phyloP scores from a whole-genome alignment of 2,113 vertebrate genomes.

The Oreocharis arfaki region DNA sequence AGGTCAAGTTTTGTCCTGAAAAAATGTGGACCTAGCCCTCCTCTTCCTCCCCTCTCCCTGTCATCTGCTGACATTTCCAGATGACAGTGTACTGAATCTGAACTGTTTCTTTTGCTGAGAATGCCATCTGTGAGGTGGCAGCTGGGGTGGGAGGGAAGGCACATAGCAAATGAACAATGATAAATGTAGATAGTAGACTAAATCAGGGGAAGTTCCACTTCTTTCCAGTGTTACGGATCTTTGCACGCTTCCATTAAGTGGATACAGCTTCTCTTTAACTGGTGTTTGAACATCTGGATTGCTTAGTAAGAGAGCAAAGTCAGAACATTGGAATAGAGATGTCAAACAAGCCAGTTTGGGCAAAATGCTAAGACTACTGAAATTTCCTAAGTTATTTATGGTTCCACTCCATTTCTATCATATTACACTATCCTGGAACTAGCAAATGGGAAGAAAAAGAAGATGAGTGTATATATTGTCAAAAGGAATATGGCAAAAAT shows the following conservation, averaged over 20 bases:
- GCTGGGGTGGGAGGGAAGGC: slow-evolving; percentile 10
- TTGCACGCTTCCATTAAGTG: not conserved
- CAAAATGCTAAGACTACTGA: not conserved
- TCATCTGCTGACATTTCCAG: slow-evolving; percentile 20
- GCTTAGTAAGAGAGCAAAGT: not conserved
- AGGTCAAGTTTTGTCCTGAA: not conserved
- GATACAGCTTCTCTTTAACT: not conserved
- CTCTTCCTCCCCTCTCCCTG: not conserved
- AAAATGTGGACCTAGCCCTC: not conserved
- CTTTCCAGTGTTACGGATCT: not conserved
- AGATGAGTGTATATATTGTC: not conserved
- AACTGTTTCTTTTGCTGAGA: slow-evolving; percentile 20
- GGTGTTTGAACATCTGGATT: not conserved
- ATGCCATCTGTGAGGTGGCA: slow-evolving; percentile 32
- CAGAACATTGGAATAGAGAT: not conserved
- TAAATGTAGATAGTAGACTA: not conserved
- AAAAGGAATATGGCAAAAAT: not conserved
- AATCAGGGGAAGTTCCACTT: not conserved
- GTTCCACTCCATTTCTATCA: not conserved
- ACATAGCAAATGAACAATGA: not conserved
- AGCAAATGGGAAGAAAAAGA: not conserved
- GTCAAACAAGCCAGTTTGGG: not conserved
- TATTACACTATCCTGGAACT: not conserved
- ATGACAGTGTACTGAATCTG: not conserved
- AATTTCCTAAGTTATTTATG: not conserved